These are phyloP conservation scores for Lacerta bilineata DNA, from an alignment of 2,797 vertebrate genomes.

Conservation along the genomic window DNA sequence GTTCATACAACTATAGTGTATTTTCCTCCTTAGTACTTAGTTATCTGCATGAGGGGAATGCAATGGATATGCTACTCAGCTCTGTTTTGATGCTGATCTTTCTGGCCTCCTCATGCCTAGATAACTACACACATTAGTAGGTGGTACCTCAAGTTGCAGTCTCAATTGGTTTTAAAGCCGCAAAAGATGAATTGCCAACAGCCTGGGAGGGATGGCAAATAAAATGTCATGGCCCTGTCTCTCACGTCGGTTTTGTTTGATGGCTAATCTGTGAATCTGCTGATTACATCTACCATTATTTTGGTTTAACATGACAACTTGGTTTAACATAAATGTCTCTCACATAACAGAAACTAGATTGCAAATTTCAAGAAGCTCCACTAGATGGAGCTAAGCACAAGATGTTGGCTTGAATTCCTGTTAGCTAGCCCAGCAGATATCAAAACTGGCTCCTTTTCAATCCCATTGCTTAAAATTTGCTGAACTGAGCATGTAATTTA, in stretches of 20 bases:
- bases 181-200: neutral
- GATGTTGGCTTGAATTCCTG: neutral
- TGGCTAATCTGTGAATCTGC: too few relatives aligned
- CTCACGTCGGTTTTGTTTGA: neutral
- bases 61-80: neutral
- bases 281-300: neutral
- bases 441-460: neutral
- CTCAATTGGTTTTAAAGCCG: neutral
- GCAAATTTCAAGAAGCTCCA: conserved; percentile 23
- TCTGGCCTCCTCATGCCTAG: neutral
- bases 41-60: neutral
- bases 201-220: neutral
- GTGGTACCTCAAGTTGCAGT: too few relatives aligned
- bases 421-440: neutral
- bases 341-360: neutral
- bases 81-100: neutral
- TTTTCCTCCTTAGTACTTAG: neutral
- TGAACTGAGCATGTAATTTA: conserved; percentile 26
- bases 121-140: neutral
- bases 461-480: conserved; percentile 1
- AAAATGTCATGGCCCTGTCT: neutral
- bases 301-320: neutral
- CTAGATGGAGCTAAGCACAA: conserved; percentile 78
- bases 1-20: neutral
- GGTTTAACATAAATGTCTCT: neutral